Evolutionary conservation across 1,140 invertebrate species (phyloP).

Genomic region (Drosophila ambigua): DNA sequence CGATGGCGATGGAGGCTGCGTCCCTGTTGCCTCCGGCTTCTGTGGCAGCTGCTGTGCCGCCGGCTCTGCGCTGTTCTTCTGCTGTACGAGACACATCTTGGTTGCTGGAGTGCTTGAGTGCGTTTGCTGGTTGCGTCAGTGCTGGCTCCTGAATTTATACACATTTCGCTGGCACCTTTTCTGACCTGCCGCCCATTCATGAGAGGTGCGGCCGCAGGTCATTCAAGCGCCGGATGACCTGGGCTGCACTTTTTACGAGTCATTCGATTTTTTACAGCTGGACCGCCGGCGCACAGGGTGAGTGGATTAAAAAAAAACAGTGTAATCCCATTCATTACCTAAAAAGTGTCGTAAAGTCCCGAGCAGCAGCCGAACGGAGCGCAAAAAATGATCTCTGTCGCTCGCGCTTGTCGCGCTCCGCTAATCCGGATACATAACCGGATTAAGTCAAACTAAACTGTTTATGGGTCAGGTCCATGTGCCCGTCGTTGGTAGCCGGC

Average conservation of each 20-base stretch:
- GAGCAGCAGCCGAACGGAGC: not conserved
- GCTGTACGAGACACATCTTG: conserved; percentile 54
- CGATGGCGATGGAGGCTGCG: not conserved
- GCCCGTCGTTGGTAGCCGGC: not conserved
- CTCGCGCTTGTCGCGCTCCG: not conserved
- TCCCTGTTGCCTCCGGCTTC: no score
- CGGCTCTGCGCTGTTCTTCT: conserved; percentile 24
- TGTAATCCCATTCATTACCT: conserved; percentile 77
- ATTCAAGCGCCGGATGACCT: conserved; percentile 23
- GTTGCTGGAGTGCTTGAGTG: conserved; percentile 20
- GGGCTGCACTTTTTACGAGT: conserved; percentile 29
- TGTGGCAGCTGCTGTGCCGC: conserved; percentile 1
- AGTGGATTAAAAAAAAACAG: conserved; percentile 71
- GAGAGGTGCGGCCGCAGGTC: conserved; percentile 39
- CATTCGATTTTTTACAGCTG: conserved; percentile 53
- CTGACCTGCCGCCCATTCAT: conserved; percentile 74
- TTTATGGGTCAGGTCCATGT: conserved; percentile 69
- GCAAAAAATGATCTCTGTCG: conserved; percentile 20
- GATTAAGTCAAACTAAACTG: conserved; percentile 63
- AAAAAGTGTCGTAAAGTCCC: conserved; percentile 65
- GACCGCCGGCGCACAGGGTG: not conserved
- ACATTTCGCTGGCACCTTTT: not conserved
- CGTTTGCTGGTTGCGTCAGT: conserved; percentile 45
- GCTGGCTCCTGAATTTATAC: conserved; percentile 46
- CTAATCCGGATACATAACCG: conserved; percentile 69